Evolutionary conservation across 2,888 invertebrate genomes (phyloP).

Genomic region (Drosophila acutilabella): DNA sequence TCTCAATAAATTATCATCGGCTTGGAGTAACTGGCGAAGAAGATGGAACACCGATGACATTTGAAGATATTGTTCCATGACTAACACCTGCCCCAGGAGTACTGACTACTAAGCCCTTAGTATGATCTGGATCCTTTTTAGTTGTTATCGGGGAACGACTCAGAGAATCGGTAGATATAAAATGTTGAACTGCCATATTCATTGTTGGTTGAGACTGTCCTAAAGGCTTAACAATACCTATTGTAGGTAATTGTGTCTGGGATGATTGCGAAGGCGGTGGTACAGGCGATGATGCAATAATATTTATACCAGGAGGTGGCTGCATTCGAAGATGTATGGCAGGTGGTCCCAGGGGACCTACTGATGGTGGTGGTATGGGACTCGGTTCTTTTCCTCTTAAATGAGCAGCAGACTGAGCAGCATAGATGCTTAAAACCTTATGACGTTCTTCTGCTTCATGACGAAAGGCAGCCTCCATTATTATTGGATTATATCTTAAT

Average conservation of each 20-base stretch:
- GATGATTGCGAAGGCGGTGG: constrained; percentile 31
- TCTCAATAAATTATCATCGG: constrained; percentile 75
- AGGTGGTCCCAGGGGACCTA: constrained; percentile 77
- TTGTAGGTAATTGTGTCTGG: constrained; percentile 45
- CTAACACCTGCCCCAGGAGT: constrained; percentile 43
- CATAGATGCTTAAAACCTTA: constrained; percentile 90
- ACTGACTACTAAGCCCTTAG: constrained; percentile 58
- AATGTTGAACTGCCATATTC: constrained; percentile 74
- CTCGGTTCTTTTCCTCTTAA: constrained; percentile 85
- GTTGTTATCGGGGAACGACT: constrained; percentile 64
- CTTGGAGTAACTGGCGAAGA: constrained; percentile 72
- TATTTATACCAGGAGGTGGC: constrained; percentile 44
- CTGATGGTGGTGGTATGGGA: constrained; percentile 84
- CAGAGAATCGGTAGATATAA: constrained; percentile 75
- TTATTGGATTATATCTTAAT: constrained; percentile 91
- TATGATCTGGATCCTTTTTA: constrained; percentile 68
- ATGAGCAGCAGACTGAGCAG: constrained; percentile 86
- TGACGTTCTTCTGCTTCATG: constrained; percentile 93
- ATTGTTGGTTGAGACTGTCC: constrained; percentile 37
- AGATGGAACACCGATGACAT: constrained; percentile 71
- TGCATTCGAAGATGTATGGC: constrained; percentile 83
- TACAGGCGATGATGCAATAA: constrained; percentile 31
- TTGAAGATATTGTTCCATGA: constrained; percentile 52
- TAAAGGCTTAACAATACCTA: constrained; percentile 43
- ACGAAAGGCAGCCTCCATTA: constrained; percentile 91